Evolutionary conservation across 2,113 vertebrate genomes (phyloP).

Genomic region (Arenaria interpres): DNA sequence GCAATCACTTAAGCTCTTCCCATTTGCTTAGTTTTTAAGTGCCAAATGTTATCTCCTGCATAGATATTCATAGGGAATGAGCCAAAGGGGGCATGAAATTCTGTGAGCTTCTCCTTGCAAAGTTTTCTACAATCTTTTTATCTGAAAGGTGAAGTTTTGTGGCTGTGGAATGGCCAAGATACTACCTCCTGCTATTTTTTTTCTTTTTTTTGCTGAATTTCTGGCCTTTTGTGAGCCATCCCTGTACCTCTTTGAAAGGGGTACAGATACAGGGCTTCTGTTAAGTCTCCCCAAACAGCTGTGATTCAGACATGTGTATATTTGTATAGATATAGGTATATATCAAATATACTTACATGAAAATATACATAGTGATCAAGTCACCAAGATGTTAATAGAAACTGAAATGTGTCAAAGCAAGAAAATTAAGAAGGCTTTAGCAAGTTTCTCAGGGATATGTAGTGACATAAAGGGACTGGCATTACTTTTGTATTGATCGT

Average conservation of each 20-base stretch:
- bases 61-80: constrained; percentile 36
- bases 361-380: neutral
- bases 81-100: neutral
- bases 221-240: neutral
- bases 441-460: neutral
- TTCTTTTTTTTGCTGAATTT: neutral
- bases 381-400: neutral
- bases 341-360: neutral
- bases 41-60: constrained; percentile 43
- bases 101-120: neutral
- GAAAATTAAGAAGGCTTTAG: neutral
- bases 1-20: constrained; percentile 52
- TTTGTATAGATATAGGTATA: neutral
- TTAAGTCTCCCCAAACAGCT: neutral
- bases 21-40: constrained; percentile 59
- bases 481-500: neutral
- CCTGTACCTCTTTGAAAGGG: neutral
- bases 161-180: neutral
- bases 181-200: neutral
- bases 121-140: neutral
- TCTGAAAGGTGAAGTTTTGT: neutral
- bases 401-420: neutral
- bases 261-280: neutral
- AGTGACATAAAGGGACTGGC: neutral
- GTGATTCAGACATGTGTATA: rapidly evolving